Conservation (phyloP, 2,797 vertebrate species). For the Enteromius treurensis region DNA sequence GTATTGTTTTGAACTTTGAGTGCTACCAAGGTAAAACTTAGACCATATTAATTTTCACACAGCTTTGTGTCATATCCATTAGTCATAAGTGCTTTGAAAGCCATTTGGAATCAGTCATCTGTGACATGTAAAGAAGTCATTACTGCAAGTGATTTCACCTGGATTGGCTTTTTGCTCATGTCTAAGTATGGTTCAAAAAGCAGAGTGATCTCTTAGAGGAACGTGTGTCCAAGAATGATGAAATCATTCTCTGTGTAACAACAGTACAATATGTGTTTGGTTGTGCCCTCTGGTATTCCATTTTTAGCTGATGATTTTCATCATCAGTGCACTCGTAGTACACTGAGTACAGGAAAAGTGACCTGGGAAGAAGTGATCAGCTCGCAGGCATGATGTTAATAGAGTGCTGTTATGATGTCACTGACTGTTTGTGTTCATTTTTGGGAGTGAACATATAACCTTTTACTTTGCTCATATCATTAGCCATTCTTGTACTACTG, state of each 20-base stretch:
- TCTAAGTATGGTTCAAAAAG: slow-evolving; percentile 11
- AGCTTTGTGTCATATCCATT: slow-evolving; percentile 11
- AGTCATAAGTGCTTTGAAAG: slow-evolving; percentile 16
- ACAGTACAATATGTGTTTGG: slow-evolving; percentile 24
- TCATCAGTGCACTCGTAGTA: neutral
- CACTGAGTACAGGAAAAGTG: neutral
- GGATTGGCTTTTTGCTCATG: neutral
- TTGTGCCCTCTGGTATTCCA: slow-evolving; percentile 5
- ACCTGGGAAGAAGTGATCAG: neutral
- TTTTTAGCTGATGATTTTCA: neutral
- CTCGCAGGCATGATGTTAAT: neutral
- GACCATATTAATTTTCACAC: neutral
- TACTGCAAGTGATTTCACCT: neutral
- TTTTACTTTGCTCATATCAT: neutral
- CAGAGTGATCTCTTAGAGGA: neutral
- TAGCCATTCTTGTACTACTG: neutral
- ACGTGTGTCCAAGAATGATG: slow-evolving; percentile 21
- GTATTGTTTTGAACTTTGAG: neutral
- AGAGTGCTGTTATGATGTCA: neutral
- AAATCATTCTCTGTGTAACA: slow-evolving; percentile 29
- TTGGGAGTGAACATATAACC: neutral
- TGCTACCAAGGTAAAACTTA: neutral
- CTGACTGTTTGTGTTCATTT: neutral
- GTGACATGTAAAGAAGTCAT: neutral
- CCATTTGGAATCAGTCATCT: neutral